These are phyloP conservation scores for Stomatorhinus ivindoensis DNA, from an alignment of 2,113 vertebrate genomes.

Conservation along the genomic window DNA sequence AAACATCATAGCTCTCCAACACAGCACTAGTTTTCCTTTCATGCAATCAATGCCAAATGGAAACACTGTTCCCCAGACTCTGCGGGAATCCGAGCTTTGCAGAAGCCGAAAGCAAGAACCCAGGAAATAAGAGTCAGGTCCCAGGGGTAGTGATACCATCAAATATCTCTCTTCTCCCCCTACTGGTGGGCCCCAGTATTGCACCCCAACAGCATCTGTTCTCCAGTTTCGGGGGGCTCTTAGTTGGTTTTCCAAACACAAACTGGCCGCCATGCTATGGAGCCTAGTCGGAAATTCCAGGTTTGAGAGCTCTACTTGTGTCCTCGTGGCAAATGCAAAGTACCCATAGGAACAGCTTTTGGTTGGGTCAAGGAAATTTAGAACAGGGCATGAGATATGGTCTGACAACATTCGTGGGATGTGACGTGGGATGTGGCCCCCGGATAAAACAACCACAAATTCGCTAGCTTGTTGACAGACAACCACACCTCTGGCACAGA, in stretches of 20 bases:
- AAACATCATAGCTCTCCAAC: constrained; percentile 12
- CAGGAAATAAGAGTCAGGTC: neutral
- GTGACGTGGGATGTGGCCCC: neutral
- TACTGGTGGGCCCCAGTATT: neutral
- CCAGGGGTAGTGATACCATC: neutral
- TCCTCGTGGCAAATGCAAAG: neutral
- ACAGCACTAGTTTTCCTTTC: neutral
- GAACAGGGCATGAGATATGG: neutral
- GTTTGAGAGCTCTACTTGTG: neutral
- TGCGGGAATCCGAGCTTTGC: neutral
- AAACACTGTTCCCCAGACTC: constrained; percentile 21
- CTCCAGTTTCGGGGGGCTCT: neutral
- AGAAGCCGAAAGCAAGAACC: neutral
- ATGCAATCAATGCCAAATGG: constrained; percentile 27
- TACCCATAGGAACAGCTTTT: neutral
- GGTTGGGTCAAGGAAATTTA: neutral
- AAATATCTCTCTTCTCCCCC: neutral
- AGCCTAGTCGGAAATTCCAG: neutral
- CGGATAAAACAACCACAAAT: neutral
- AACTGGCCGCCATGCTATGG: neutral
- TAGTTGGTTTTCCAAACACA: neutral
- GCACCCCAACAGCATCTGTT: neutral
- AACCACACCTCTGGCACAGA: neutral
- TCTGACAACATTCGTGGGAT: no score
- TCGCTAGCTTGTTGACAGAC: neutral